Evolutionary conservation across 1,140 invertebrate species (phyloP), one percentile per base, ranked within the genome.

Genomic region (Drosophila arizonae): DNA sequence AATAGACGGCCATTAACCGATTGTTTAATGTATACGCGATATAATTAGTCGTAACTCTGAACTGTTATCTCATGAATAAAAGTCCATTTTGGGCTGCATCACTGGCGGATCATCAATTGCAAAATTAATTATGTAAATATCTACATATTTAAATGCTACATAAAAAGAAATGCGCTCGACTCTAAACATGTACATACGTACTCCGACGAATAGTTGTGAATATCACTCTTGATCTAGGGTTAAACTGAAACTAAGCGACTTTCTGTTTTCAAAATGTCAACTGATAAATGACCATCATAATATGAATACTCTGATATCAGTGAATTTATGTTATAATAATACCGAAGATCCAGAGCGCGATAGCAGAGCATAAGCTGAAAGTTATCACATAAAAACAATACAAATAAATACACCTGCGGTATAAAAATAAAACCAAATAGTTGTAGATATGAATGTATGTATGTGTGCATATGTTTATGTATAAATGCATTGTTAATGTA

Each of bases 61-160:
- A 65, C 78, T 73, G 82, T 86, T 86, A 86, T 63, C 79, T 79
- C 79, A 87, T 86, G 79, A 86, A 86, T 86, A 26, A 46, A 77
- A 81, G 77, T 68, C 82, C 72, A 61, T 67, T 69, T 80, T 11
- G 11, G 54, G 24, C 36, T 6, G 43, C 68, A 58, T 46, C 28
- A 74, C 74, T 72, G 72, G 77, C 65, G 55, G 55, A 61, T 68
- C 64, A 68, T 68, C 64, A 68, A 68, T 36, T 48, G 65, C 62
- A 43, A 64, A 81, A 64, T 71, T 75, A 67, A 81, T 81, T 87
- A 81, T 80, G 69, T 43, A 72, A 78, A 81, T 81, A 57, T 54
- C 72, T 76, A 67, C 33, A 55, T 60, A 55, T 56, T 70, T 62
- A 43, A 21, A 68, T 52, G 45, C 33, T 39, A 39, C 11, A 36